Conservation (phyloP, 2,113 vertebrate genomes). For the Macroglossus sobrinus region DNA sequence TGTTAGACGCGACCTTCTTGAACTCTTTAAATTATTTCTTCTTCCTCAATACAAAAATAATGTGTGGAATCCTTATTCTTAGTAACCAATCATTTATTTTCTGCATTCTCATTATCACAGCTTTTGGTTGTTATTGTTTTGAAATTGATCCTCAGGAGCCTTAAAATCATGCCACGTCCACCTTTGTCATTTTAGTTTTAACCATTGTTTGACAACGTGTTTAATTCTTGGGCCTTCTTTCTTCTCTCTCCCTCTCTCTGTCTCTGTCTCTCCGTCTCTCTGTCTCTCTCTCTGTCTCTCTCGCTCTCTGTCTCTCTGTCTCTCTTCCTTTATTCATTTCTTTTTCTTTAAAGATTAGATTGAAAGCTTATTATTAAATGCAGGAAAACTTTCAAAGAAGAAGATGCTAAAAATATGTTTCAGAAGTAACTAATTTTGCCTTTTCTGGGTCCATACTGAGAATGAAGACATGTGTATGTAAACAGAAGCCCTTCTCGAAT, state of each 20-base stretch:
- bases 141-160: neutral
- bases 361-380: neutral
- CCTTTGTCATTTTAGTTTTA: neutral
- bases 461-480: neutral
- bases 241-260: too few species aligned
- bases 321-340: too few species aligned
- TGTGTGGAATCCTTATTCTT: neutral
- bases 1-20: neutral
- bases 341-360: neutral
- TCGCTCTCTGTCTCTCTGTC: too few species aligned
- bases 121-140: neutral
- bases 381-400: neutral
- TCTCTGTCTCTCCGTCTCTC: too few species aligned
- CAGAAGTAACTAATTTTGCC: neutral
- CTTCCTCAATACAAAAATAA: neutral
- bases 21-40: neutral
- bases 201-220: neutral
- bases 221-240: neutral
- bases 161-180: neutral
- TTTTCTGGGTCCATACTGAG: neutral
- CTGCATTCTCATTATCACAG: neutral
- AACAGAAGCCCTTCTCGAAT: neutral
- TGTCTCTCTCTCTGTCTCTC: neutral
- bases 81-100: neutral
- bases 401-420: neutral